Evolutionary conservation across 1,140 invertebrate species (phyloP).

Genomic region (Drosophila jambulina): DNA sequence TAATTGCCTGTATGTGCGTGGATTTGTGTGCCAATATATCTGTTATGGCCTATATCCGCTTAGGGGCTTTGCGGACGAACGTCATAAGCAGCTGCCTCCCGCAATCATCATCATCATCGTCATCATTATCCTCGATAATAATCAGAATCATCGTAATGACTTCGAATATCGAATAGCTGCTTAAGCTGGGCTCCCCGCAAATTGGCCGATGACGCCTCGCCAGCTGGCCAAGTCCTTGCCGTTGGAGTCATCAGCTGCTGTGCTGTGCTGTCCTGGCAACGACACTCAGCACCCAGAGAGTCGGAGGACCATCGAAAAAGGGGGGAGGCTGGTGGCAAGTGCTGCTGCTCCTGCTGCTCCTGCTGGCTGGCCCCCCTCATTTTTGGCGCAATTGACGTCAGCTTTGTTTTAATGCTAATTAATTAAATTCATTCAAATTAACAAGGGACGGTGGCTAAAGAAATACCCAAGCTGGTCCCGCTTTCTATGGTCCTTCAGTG

Average conservation of each 20-base stretch:
- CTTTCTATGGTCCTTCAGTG: background rate
- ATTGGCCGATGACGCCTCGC: slow-evolving; percentile 47
- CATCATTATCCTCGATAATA: slow-evolving; percentile 63
- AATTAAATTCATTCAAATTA: slow-evolving; percentile 82
- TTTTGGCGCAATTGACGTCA: slow-evolving; percentile 68
- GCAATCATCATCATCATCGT: background rate
- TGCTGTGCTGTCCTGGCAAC: slow-evolving; percentile 29
- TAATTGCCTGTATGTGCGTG: slow-evolving; percentile 50
- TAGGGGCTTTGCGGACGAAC: slow-evolving; percentile 56
- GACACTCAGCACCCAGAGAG: background rate
- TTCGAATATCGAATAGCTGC: slow-evolving; percentile 65
- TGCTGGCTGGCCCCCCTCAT: background rate
- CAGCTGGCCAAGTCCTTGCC: slow-evolving; percentile 53
- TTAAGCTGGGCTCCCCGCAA: slow-evolving; percentile 55
- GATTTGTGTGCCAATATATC: slow-evolving; percentile 21
- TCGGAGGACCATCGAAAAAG: background rate
- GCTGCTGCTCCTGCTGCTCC: background rate
- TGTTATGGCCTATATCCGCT: slow-evolving; percentile 62
- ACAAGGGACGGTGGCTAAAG: slow-evolving; percentile 46
- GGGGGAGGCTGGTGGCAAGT: slow-evolving; percentile 1
- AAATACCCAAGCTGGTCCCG: slow-evolving; percentile 23
- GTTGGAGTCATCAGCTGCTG: slow-evolving; percentile 21
- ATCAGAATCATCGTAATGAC: slow-evolving; percentile 68
- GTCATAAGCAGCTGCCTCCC: slow-evolving; percentile 61
- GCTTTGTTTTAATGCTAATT: slow-evolving; percentile 80